Base-by-base conservation (phyloP, 2,113 vertebrate genomes). In the Epinephelus cyanopodus region DNA sequence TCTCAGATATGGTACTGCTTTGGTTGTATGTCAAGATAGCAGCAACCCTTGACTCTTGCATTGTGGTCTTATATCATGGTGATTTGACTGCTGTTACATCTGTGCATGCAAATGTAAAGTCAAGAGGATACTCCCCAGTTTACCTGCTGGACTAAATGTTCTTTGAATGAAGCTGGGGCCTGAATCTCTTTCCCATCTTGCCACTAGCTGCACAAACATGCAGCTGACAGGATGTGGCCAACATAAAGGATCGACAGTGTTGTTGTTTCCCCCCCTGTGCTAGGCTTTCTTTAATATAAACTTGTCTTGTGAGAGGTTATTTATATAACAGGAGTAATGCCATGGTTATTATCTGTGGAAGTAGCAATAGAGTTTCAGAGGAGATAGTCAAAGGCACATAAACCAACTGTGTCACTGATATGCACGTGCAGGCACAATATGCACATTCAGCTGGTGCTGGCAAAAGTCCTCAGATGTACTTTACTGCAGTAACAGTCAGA, bases 191-290 rank as follows among this genome's bases (percentile, higher is more conserved):
- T 39, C 23, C 50, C 3, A 9, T 72, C 3, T 72, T 60, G 42
- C 39, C 18, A 17, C 52, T 12, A 29, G 13, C 29, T 75, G 73
- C 65, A 57, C 61, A 79, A 70, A 70, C 64, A 77, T 39, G 60
- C 74, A 83, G 33, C 80, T 85, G 53, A 39, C 57, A 90, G 77
- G 86, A 91, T 83, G 85, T 87, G 84, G 71, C 47, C 23, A 63
- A 37, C 5, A 23, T 60, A 61, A 71, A 72, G 23, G 33, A 73
- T 7, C 23, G 53, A 8, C 45, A 62, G 15, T 74, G 63, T 76
- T 62, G 47, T 13, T 57, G 19, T 57, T 69, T 54, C 23, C 25
- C 9, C 9, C 2, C 6, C 1, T 6, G 42, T 60, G 39, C 18
- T 42, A 23, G 39, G 25, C 48, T 61, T 71, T 57, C 8, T 17